These are phyloP conservation scores for Charina bottae DNA, from an alignment of 2,113 vertebrate genomes.

Conservation along the genomic window DNA sequence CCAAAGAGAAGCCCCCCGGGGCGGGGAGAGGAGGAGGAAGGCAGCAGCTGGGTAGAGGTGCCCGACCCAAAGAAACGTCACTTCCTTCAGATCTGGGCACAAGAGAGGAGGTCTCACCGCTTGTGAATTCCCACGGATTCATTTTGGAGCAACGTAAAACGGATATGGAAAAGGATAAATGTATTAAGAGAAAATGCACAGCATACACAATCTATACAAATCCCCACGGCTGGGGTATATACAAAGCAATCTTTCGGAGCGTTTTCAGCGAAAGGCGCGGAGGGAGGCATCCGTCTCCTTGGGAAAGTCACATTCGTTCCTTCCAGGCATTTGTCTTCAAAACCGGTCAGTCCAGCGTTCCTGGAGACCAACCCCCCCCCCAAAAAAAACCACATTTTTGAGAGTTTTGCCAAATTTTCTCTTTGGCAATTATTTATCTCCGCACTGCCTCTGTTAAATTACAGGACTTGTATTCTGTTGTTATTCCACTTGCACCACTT, in stretches of 20 bases:
- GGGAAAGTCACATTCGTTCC: neutral
- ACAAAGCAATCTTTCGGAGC: neutral
- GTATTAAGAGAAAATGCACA: constrained; percentile 50
- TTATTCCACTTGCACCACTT: neutral
- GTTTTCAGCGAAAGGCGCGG: neutral
- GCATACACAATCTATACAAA: constrained; percentile 47
- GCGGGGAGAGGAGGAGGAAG: neutral
- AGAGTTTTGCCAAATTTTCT: neutral
- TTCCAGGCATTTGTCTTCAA: neutral
- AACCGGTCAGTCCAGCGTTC: constrained; percentile 73
- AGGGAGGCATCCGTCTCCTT: neutral
- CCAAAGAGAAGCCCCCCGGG: neutral
- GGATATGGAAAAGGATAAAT: neutral
- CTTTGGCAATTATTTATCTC: neutral
- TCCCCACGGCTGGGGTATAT: neutral
- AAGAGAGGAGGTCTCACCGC: too few relatives aligned
- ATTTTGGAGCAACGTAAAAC: neutral
- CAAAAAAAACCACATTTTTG: neutral
- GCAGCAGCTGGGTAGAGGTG: too few relatives aligned
- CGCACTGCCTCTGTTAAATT: neutral
- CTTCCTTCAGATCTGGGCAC: neutral
- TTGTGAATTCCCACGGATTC: neutral
- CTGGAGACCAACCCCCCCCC: constrained; percentile 53
- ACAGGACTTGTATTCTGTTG: neutral
- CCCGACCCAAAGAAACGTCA: neutral